Evolutionary conservation across 2,888 invertebrate genomes (phyloP).

Genomic region (Leptinotarsa rubiginosa): DNA sequence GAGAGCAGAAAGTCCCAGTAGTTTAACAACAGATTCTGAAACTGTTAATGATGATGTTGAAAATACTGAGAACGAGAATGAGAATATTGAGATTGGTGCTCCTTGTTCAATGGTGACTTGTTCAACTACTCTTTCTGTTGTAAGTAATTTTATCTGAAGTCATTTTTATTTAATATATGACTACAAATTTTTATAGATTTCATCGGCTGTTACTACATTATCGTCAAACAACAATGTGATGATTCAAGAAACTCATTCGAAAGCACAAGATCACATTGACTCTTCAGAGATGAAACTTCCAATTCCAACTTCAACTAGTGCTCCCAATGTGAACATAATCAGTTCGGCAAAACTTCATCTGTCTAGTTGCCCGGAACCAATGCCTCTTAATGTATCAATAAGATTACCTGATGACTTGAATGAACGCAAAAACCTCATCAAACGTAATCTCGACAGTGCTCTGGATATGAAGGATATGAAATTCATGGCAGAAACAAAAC

Average conservation of each 20-base stretch:
- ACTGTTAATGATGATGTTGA: constrained; percentile 79
- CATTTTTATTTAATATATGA: not conserved
- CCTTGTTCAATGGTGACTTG: constrained; percentile 11
- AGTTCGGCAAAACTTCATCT: constrained; percentile 34
- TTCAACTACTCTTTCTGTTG: constrained; percentile 31
- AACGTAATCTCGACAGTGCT: constrained; percentile 57
- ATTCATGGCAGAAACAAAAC: constrained; percentile 43
- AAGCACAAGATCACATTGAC: constrained; percentile 36
- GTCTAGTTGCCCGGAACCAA: constrained; percentile 45
- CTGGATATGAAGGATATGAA: constrained; percentile 54
- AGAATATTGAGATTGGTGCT: constrained; percentile 63
- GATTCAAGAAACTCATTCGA: constrained; percentile 37
- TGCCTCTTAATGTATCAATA: constrained; percentile 64
- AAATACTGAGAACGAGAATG: constrained; percentile 61
- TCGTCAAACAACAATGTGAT: constrained; percentile 34
- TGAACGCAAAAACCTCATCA: constrained; percentile 65
- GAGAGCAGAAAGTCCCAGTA: constrained; percentile 77
- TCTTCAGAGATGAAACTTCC: constrained; percentile 34
- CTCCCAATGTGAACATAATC: constrained; percentile 49
- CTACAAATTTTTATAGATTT: constrained; percentile 11
- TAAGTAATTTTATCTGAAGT: constrained; percentile 23
- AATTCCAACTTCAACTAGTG: constrained; percentile 27
- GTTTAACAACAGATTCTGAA: constrained; percentile 87
- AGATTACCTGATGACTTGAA: constrained; percentile 64
- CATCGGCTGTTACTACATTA: constrained; percentile 29